Base-by-base conservation (phyloP, 2,797 vertebrate species). In the Danio albolineatus region DNA sequence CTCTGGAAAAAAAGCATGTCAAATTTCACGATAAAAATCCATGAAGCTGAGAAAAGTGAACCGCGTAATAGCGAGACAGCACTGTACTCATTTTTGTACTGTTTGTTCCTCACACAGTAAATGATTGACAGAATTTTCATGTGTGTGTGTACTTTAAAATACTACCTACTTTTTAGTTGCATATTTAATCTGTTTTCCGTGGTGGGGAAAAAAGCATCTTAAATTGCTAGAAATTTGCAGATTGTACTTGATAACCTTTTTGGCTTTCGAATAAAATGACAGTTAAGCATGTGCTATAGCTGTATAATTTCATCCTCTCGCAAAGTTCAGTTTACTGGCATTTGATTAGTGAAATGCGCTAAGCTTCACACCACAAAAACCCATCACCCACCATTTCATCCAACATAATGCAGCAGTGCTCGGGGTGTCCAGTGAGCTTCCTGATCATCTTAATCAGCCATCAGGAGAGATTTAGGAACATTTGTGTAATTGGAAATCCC, bases 401-500 rank as follows among this genome's bases (percentile, higher is more conserved):
- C 54, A 76, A 65, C 49, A 54, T 44, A 43, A 77, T 56, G 56
- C 21, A 28, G 10, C 69, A 70, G 57, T 17, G 48, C 38, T 28
- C 78, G 13, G 0, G n/a, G 57, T 71, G 64, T 51, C 59, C 67
- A 83, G 67, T 39, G 60, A 70, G 48, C 12, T 13, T 51, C 44
- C 6, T 19, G 79, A 79, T 44, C 16, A 65, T 57, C 72, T 85
- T 59, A 64, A 73, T 83, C 82, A 71, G 79, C 6, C 38, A 59
- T 49, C 49, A 54, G 19, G 38, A 41, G 66, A 73, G 57, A 56
- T 82, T 61, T 17, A 12, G 38, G 61, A 56, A 73, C 69, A 70
- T 75, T 66, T 75, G 51, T 41, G 64, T 81, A 85, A 82, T 85
- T 83, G 76, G 64, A 82, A 82, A 75, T 76, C 56, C 57, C 74